A percentile compares a stretch with the other conserved stretches of the same genome.
These are phyloP conservation scores for Gasterosteus aculeatus DNA, from an alignment of 2,113 vertebrate species.

Conservation along the genomic window DNA sequence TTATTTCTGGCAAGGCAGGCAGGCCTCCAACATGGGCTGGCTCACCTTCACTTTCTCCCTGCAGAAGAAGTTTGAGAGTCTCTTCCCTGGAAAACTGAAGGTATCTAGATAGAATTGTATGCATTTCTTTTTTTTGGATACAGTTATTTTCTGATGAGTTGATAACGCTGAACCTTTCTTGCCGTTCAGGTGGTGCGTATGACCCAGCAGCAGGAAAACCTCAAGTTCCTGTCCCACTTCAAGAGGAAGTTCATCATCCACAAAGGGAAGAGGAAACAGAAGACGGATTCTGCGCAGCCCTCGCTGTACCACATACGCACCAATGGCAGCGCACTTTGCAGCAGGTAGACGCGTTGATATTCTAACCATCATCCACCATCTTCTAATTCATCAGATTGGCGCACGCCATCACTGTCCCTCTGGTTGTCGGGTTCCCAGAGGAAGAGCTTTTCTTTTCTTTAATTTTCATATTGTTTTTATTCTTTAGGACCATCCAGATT, in stretches of 20 bases:
- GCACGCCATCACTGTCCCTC: background rate
- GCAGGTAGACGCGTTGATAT: conserved; percentile 81
- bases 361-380: background rate
- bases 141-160: background rate
- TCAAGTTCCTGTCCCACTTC: conserved; percentile 98
- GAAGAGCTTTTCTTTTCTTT: background rate
- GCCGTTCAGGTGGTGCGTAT: conserved; percentile 91
- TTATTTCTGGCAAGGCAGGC: conserved; percentile 98
- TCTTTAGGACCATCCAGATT: conserved; percentile 93
- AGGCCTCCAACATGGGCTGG: conserved; percentile 99
- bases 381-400: too few species aligned
- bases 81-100: conserved; percentile 97
- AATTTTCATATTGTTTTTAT: background rate
- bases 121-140: background rate
- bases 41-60: conserved; percentile 98
- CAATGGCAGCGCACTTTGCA: conserved; percentile 95
- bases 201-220: conserved; percentile 99
- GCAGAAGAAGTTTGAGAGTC: conserved; percentile 98
- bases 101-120: conserved; percentile 52
- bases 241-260: conserved; percentile 98
- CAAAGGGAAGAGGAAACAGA: conserved; percentile 91
- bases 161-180: background rate
- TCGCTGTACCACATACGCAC: conserved; percentile 97
- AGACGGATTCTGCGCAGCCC: conserved; percentile 85
- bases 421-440: background rate